Conservation (phyloP, 35 echinoderm and acorn worm species). For the Anneissia japonica region DNA sequence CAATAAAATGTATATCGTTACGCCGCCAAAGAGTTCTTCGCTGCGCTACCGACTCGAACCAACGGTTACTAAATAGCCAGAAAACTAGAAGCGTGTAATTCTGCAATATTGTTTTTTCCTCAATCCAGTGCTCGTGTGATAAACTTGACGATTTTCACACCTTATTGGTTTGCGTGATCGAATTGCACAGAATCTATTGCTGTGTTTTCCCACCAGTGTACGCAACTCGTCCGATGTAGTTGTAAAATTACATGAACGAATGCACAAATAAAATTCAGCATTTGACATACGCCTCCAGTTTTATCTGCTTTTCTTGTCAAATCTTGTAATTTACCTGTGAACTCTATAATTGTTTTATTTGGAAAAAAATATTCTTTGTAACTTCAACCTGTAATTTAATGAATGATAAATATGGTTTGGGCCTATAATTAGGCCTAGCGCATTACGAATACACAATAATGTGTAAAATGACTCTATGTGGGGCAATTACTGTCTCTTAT, state of each 20-base stretch:
- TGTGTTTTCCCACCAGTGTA: background rate
- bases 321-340: too few species aligned
- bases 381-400: too few species aligned
- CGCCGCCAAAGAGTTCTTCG: background rate
- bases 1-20: background rate
- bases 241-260: background rate
- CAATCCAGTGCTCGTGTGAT: background rate
- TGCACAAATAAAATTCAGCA: background rate
- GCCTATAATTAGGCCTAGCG: too few species aligned
- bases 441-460: too few species aligned
- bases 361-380: too few species aligned
- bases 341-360: too few species aligned
- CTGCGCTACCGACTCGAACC: background rate
- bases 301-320: too few species aligned
- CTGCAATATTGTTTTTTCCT: background rate
- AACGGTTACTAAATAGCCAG: background rate
- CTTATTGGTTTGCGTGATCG: background rate
- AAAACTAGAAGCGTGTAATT: background rate
- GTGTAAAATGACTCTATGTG: too few species aligned
- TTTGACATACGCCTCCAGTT: background rate
- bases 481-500: too few species aligned
- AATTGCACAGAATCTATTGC: background rate
- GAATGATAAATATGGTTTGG: too few species aligned
- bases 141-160: background rate
- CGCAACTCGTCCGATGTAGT: background rate